Evolutionary conservation across 2,113 vertebrate species (phyloP).

Genomic region (Gasterosteus aculeatus): DNA sequence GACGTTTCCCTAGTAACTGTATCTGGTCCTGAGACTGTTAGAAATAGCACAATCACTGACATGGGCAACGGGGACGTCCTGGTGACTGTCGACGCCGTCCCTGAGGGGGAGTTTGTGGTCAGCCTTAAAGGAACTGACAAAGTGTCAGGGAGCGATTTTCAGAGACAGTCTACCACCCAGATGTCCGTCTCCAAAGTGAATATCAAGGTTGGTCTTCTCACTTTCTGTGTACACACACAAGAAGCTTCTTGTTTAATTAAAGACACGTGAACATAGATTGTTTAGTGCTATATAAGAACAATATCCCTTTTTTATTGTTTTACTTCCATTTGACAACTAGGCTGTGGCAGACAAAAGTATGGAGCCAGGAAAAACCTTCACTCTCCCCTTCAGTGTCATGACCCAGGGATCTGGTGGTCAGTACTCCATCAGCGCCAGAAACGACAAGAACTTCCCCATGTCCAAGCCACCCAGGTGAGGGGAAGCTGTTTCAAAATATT

Average conservation of each 20-base stretch:
- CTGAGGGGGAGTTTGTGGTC: conserved; percentile 76
- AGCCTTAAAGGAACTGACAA: conserved; percentile 72
- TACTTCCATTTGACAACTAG: conserved; percentile 41
- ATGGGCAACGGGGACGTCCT: conserved; percentile 72
- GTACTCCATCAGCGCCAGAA: conserved; percentile 61
- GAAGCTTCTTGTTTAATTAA: not conserved
- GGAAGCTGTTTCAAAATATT: not conserved
- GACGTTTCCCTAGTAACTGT: conserved; percentile 62
- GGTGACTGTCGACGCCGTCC: conserved; percentile 64
- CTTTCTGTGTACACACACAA: not conserved
- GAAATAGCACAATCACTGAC: conserved; percentile 48
- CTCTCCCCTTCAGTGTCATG: conserved; percentile 66
- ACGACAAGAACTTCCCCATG: conserved; percentile 68
- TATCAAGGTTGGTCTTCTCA: conserved; percentile 65
- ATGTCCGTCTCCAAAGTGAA: conserved; percentile 76
- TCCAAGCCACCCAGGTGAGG: conserved; percentile 39
- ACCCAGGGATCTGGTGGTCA: conserved; percentile 60
- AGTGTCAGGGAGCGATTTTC: conserved; percentile 66
- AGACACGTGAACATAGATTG: not conserved
- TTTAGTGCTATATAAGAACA: not conserved
- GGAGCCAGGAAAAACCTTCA: conserved; percentile 68
- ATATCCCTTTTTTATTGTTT: not conserved
- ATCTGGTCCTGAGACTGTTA: conserved; percentile 38
- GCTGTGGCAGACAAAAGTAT: conserved; percentile 60
- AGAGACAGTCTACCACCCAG: conserved; percentile 80